Base-by-base conservation (phyloP, 2,797 vertebrate genomes). In the Vultur gryphus region DNA sequence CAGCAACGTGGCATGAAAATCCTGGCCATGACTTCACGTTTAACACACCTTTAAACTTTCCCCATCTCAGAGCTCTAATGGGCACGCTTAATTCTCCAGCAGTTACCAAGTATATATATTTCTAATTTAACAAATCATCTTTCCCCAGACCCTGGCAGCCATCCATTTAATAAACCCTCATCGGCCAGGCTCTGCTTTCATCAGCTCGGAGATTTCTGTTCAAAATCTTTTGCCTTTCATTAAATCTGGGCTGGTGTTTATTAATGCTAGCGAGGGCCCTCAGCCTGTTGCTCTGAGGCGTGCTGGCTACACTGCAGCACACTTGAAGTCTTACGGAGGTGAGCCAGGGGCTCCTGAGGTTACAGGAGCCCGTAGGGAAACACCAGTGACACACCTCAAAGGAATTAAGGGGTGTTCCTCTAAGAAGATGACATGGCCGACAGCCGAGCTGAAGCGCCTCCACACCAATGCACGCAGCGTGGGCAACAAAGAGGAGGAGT, bases 1-100 rank as follows among this genome's bases (percentile, higher is more conserved):
- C 21, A 13, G 5, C 2, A 3, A 39, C 2, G 4, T 24, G 71
- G 33, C 1, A 0, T 31, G 29, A 37, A 69, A 55, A 18, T n/a
- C 67, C 35, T 8, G 17, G 28, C 35, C 17, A 0, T n/a, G 6
- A 1, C 43, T 41, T 65, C 8, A 6, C 2, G 0, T 29, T 67
- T 43, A 43, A 16, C n/a, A 17, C 11, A 16, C 41, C 29, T 51
- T 41, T n/a, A 41, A 58, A 65, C 33, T 54, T 55, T 28, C 52
- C 66, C 35, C 59, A 31, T 7, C 37, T 29, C 46, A 1, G 17
- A 13, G 26, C 33, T 29, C 16, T 29, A 25, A 54, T 2, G 6
- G 24, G 13, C 10, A 4, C 15, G 0, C 35, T 59, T 20, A 19
- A 10, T 48, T 71, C 91, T 33, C 10, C 46, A 37, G 71, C 52